phyloP scores from a whole-genome alignment of 1,140 invertebrate species.

The Zaprionus camerounensis region DNA sequence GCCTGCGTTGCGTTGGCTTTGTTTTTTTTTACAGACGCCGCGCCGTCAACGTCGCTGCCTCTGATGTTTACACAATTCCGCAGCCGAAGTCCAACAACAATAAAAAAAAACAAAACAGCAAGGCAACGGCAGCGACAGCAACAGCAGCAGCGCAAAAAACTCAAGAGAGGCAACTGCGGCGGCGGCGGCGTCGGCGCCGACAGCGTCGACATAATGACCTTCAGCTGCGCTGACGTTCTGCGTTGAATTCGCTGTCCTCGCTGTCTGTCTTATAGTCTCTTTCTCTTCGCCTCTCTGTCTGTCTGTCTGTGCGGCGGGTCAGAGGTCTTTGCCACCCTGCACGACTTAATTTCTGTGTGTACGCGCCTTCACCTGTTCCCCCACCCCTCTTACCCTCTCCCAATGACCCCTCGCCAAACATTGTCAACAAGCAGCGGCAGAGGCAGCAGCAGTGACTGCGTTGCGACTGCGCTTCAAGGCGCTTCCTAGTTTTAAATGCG shows the following conservation, averaged over 20 bases:
- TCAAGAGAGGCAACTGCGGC: conserved; percentile 45
- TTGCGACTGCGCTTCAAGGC: conserved; percentile 24
- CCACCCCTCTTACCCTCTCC: conserved; percentile 1
- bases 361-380: conserved; percentile 35
- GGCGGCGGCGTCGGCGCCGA: conserved; percentile 42
- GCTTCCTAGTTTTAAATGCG: conserved; percentile 74
- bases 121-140: conserved; percentile 11
- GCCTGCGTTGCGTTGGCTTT: conserved; percentile 69
- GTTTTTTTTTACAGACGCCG: conserved; percentile 56
- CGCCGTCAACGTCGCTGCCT: conserved; percentile 51
- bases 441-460: conserved; percentile 13
- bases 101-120: conserved; percentile 49
- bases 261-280: conserved; percentile 19
- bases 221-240: conserved; percentile 64
- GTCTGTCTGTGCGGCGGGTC: conserved; percentile 51
- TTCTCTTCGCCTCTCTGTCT: conserved; percentile 12
- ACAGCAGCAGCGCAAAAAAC: conserved; percentile 39
- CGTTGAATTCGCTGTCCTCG: conserved; percentile 26
- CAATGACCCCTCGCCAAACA: conserved; percentile 61
- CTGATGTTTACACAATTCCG: conserved; percentile 79
- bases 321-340: conserved; percentile 46
- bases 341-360: conserved; percentile 70
- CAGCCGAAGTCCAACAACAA: conserved; percentile 69
- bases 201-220: conserved; percentile 75
- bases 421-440: conserved; percentile 70